Base-by-base conservation (phyloP, 2,888 invertebrate species). In the Eupsilia transversa region DNA sequence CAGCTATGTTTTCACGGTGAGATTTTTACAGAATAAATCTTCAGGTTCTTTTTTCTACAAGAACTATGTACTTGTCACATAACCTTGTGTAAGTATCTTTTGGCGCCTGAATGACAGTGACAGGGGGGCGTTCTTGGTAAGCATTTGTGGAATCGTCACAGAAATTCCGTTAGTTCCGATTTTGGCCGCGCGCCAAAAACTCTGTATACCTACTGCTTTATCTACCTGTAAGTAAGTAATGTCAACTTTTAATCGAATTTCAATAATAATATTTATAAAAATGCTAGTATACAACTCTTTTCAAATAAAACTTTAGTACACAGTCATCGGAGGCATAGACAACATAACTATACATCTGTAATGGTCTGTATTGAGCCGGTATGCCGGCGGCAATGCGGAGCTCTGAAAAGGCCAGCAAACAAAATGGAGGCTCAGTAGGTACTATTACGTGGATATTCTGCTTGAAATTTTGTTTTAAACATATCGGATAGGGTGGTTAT, bases 341-440 rank as follows among this genome's bases (percentile, higher is more conserved):
- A 43, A 43, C 14, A 43, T 10, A 4, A n/a, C 9, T 78, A 6
- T 52, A 74, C 74, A 67, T 74, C 23, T 49, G 57, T 76, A 38
- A 64, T 30, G 33, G 17, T 43, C 17, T 17, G 77, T 66, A 66
- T 41, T 49, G 57, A 57, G 57, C 12, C 57, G 49, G 57, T 59
- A 33, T 23, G 57, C 74, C 74, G 23, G 14, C 49, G 57, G 68
- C 78, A 23, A 67, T 67, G 67, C 74, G 68, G 49, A 33, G 49
- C 33, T 49, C 35, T 49, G 57, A 38, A 66, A 77, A 66, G 77
- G 57, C 23, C 68, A 49, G 33, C 77, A 57, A 59, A 38, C 3
- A 59, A 30, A 38, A 67, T 67, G 9, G 27, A 23, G 9, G 17
- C 33, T 43, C 17, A n/a, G 20, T 30, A 23, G 63, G 23, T 64